These are phyloP conservation scores for Asobara japonica DNA, from an alignment of 1,140 invertebrate genomes.

Conservation along the genomic window DNA sequence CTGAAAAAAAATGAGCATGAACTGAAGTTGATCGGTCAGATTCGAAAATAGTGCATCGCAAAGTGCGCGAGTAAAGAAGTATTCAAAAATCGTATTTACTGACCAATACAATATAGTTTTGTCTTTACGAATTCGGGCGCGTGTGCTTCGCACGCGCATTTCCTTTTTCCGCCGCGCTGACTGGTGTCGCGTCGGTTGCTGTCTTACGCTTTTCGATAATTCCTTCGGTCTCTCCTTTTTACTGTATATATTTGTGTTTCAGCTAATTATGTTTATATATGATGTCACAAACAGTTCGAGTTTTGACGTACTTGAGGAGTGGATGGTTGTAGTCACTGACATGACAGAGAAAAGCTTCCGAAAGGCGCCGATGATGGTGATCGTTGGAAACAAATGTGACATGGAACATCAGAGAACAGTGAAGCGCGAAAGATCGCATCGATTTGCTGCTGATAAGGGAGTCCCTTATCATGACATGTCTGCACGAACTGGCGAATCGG, in stretches of 20 bases:
- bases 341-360: constrained; percentile 64
- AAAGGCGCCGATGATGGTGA: constrained; percentile 74
- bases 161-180: too few species aligned
- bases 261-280: constrained; percentile 87
- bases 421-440: constrained; percentile 80
- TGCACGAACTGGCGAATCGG: constrained; percentile 89
- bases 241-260: constrained; percentile 50
- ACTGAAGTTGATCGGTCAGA: too few species aligned
- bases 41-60: too few species aligned
- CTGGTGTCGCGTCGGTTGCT: too few species aligned
- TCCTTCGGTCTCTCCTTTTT: background rate
- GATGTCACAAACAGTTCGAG: constrained; percentile 85
- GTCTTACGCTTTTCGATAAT: too few species aligned
- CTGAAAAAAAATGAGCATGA: too few species aligned
- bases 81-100: too few species aligned
- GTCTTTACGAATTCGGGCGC: too few species aligned
- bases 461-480: constrained; percentile 82
- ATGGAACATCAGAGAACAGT: constrained; percentile 87
- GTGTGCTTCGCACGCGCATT: too few species aligned
- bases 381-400: constrained; percentile 92
- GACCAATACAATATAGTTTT: too few species aligned
- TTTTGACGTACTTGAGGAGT: constrained; percentile 81
- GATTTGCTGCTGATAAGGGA: constrained; percentile 80
- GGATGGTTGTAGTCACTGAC: constrained; percentile 75
- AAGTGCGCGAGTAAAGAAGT: too few species aligned